phyloP scores from a whole-genome alignment of 2,113 vertebrate species.

The Tiliqua scincoides region DNA sequence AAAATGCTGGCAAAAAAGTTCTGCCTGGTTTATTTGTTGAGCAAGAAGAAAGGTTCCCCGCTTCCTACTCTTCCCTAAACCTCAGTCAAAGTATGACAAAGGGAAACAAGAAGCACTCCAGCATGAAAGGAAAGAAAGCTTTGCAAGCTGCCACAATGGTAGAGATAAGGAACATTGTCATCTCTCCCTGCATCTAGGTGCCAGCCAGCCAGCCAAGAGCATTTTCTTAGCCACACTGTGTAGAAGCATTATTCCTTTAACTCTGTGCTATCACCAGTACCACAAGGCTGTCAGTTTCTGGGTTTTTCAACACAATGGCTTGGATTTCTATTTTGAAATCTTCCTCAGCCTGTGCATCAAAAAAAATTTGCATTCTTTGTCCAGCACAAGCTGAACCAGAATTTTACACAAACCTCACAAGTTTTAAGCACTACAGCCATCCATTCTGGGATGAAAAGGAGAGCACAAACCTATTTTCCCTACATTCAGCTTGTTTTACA shows the following conservation, averaged over 20 bases:
- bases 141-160: neutral
- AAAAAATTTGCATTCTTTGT: constrained; percentile 52
- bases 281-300: neutral
- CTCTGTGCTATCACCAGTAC: constrained; percentile 39
- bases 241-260: constrained; percentile 33
- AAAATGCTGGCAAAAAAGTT: constrained; percentile 35
- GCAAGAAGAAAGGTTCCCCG: constrained; percentile 34
- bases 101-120: neutral
- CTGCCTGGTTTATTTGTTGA: constrained; percentile 40
- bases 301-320: constrained; percentile 42
- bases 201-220: constrained; percentile 42
- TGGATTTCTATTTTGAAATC: constrained; percentile 45
- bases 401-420: constrained; percentile 4
- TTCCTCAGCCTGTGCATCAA: constrained; percentile 31
- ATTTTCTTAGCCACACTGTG: constrained; percentile 30
- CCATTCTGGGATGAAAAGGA: neutral
- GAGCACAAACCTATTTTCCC: neutral
- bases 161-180: constrained; percentile 37
- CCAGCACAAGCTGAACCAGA: constrained; percentile 1
- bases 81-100: constrained; percentile 23
- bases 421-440: constrained; percentile 22
- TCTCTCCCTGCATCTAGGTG: constrained; percentile 5
- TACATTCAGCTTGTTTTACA: neutral
- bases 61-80: constrained; percentile 41
- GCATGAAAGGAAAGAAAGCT: constrained; percentile 57